Evolutionary conservation across 2,888 invertebrate genomes (phyloP).

Genomic region (Nesidiocoris tenuis): DNA sequence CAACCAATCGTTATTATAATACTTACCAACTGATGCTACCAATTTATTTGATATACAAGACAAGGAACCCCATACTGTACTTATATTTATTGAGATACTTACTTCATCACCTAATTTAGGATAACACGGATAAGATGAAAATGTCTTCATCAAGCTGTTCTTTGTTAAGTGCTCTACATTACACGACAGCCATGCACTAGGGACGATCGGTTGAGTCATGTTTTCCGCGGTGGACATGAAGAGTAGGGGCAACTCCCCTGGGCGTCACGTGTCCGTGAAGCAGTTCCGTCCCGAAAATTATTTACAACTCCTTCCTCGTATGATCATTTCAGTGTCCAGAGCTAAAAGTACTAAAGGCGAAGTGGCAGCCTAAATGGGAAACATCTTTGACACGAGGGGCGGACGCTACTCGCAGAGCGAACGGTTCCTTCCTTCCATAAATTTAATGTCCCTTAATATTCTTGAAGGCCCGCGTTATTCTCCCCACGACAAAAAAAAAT

Average conservation of each 20-base stretch:
- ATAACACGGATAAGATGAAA: too few relatives aligned
- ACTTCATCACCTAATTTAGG: too few relatives aligned
- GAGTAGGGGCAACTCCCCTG: slow-evolving; percentile 26
- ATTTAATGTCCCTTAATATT: slow-evolving; percentile 41
- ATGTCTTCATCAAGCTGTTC: too few relatives aligned
- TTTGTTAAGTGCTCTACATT: too few relatives aligned
- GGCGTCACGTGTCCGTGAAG: slow-evolving; percentile 36
- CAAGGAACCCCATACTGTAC: too few relatives aligned
- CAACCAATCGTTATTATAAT: too few relatives aligned
- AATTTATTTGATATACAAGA: too few relatives aligned
- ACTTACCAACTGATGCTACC: too few relatives aligned
- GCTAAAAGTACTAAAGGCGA: background rate
- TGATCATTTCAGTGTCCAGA: slow-evolving; percentile 22
- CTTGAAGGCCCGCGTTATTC: slow-evolving; percentile 11
- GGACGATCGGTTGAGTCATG: slow-evolving; percentile 23
- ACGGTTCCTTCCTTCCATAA: slow-evolving; percentile 34
- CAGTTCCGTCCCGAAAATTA: slow-evolving; percentile 29
- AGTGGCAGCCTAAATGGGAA: slow-evolving; percentile 20
- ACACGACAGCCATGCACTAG: background rate
- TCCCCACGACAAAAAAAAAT: slow-evolving; percentile 24
- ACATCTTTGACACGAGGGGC: background rate
- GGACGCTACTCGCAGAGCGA: slow-evolving; percentile 1
- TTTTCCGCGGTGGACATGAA: slow-evolving; percentile 1
- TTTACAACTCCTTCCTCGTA: slow-evolving; percentile 18
- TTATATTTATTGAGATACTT: too few relatives aligned